A percentile compares a stretch with the other conserved stretches of the same genome.
Evolutionary conservation across 2,888 invertebrate species (phyloP).

Genomic region (Caradrina kadenii): DNA sequence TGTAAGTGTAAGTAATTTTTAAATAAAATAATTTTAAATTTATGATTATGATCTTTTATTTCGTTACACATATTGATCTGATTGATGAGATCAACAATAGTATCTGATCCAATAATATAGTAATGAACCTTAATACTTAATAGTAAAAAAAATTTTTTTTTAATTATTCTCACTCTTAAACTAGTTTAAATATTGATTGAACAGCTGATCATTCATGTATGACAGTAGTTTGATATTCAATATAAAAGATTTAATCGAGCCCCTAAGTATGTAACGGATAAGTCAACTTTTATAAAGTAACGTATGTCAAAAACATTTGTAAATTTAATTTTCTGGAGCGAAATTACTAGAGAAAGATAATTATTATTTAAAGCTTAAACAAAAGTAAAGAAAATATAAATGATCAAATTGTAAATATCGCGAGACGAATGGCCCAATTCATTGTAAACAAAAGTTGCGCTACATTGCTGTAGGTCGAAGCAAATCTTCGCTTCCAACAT

Average conservation of each 20-base stretch:
- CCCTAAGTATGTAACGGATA: not conserved
- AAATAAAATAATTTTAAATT: constrained; percentile 82
- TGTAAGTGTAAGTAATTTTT: constrained; percentile 86
- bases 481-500: too few species aligned
- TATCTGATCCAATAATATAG: not conserved
- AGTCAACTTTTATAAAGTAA: not conserved
- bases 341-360: not conserved
- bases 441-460: not conserved
- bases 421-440: not conserved
- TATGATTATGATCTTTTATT: constrained; percentile 45
- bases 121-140: not conserved
- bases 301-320: not conserved
- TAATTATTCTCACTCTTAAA: too few species aligned
- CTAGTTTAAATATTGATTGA: not conserved
- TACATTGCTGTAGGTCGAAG: too few species aligned
- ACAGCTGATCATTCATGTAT: not conserved
- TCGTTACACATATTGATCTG: constrained; percentile 5
- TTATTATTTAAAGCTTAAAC: constrained; percentile 6
- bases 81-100: not conserved
- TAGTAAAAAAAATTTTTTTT: constrained; percentile 5
- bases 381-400: constrained; percentile 4
- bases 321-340: not conserved
- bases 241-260: not conserved
- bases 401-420: not conserved
- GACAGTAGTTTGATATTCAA: not conserved